Evolutionary conservation across 2,888 invertebrate species (phyloP).

Genomic region (Beris morrisii): DNA sequence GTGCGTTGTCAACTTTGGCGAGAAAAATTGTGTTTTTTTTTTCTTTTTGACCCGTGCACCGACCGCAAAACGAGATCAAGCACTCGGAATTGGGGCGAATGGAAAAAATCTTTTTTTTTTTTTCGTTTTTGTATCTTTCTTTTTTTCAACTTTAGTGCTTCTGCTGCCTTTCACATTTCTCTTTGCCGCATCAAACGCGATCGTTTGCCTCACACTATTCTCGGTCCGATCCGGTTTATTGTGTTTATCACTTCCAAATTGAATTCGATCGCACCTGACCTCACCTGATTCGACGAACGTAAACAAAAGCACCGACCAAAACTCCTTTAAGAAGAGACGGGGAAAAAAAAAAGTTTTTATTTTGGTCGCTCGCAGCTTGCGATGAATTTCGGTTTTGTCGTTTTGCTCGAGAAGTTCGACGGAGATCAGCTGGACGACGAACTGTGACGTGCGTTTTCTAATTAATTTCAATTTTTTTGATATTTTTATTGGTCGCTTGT

Average conservation of each 20-base stretch:
- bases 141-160: not conserved
- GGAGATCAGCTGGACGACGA: no score
- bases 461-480: no score
- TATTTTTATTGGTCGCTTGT: no score
- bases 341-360: no score
- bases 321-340: no score
- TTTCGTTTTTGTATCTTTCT: not conserved
- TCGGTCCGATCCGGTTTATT: not conserved
- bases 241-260: slow-evolving; percentile 6
- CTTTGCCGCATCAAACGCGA: not conserved
- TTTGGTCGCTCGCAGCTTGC: no score
- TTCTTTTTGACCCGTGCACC: not conserved
- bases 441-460: no score
- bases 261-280: slow-evolving; percentile 5
- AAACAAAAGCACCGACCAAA: slow-evolving; percentile 5
- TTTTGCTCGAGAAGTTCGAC: no score
- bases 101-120: not conserved
- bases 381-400: no score
- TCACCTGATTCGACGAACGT: not conserved
- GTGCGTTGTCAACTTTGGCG: slow-evolving; percentile 12
- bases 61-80: slow-evolving; percentile 13
- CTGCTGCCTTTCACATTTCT: slow-evolving; percentile 6
- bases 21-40: slow-evolving; percentile 1
- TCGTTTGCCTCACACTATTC: not conserved
- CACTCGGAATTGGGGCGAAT: slow-evolving; percentile 19